Evolutionary conservation across 2,113 vertebrate genomes (phyloP), one percentile per base, ranked within the genome.

Genomic region (Centropus bengalensis): DNA sequence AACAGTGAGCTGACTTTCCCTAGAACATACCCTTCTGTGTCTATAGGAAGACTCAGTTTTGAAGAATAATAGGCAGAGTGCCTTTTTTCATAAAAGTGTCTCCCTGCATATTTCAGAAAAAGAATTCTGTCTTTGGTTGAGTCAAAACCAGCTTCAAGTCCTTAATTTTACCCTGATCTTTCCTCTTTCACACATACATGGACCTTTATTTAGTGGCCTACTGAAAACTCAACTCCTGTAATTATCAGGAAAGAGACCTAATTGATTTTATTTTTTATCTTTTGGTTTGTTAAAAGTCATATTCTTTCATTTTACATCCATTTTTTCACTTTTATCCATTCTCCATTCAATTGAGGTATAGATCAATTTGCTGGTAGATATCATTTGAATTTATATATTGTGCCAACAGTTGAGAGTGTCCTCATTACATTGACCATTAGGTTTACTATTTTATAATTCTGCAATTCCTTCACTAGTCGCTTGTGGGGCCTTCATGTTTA

Each of bases 161-260:
- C 28, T 70, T 62, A 2, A 18, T 82, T 78, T 74, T 64, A 14
- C 19, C 26, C 12, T 38, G 8, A 32, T 76, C 18, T 76, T 58
- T 49, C 10, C 7, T 1, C 8, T 71, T 36, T 26, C 40, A 47
- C 20, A 42, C 0, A 3, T 27, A 21, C 5, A 8, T 7, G 22
- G 36, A 54, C 14, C 20, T 82, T 59, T 81, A 59, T 78, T 68
- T 78, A n/a, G 28, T 54, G 20, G 9, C 6, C 62, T 78, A 3
- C 8, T 45, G 32, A 75, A 60, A 66, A 68, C 20, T 55, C 19
- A 69, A 1, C 49, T 74, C 14, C 33, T 75, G 42, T 17, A 69
- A 55, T 60, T 74, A 69, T 38, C 21, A 58, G 30, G 6, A 74
- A 66, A 71, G 23, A 40, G 3, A 27, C 2, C 1, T 2, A 5